phyloP scores from a whole-genome alignment of 2,113 vertebrate genomes.

The Spea multiplicata region DNA sequence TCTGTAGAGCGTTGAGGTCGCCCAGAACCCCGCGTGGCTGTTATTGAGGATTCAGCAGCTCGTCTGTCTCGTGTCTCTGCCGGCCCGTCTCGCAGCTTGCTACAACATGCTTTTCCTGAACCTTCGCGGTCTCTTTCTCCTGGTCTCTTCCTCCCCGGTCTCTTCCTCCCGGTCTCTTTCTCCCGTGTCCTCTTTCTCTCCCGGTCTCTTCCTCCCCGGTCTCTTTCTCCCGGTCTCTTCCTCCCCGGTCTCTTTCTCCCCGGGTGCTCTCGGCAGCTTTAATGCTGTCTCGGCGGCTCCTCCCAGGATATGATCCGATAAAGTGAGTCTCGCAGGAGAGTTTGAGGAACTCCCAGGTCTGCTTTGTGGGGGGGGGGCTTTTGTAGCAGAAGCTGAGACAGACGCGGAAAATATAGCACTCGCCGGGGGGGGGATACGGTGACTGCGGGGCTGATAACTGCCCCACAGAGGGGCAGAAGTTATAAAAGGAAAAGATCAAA shows the following conservation, averaged over 20 bases:
- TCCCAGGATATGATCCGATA: slow-evolving; percentile 82
- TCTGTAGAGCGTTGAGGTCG: too few species aligned
- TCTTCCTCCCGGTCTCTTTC: too few species aligned
- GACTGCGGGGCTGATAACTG: too few species aligned
- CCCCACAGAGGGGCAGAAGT: too few species aligned
- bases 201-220: too few species aligned
- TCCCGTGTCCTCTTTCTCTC: too few species aligned
- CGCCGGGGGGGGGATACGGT: too few species aligned
- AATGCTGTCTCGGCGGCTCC: slow-evolving; percentile 54
- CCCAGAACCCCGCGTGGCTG: too few species aligned
- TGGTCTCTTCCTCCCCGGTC: too few species aligned
- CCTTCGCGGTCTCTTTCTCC: too few species aligned
- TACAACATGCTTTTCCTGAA: slow-evolving; percentile 29
- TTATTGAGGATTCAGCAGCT: neutral
- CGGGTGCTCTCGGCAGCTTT: slow-evolving; percentile 15
- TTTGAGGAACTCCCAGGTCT: slow-evolving; percentile 26
- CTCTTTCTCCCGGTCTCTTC: neutral
- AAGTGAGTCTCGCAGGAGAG: slow-evolving; percentile 28
- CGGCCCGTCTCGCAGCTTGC: slow-evolving; percentile 35
- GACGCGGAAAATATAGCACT: slow-evolving; percentile 5
- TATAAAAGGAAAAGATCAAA: too few species aligned
- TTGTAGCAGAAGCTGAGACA: neutral
- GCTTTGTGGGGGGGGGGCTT: slow-evolving; percentile 12
- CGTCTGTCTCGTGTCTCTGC: neutral
- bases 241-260: slow-evolving; percentile 16